Percentiles rank a stretch among this genome's conserved stretches.
These are phyloP conservation scores for Drosophila rubida DNA, from an alignment of 2,888 invertebrate species.

Conservation along the genomic window DNA sequence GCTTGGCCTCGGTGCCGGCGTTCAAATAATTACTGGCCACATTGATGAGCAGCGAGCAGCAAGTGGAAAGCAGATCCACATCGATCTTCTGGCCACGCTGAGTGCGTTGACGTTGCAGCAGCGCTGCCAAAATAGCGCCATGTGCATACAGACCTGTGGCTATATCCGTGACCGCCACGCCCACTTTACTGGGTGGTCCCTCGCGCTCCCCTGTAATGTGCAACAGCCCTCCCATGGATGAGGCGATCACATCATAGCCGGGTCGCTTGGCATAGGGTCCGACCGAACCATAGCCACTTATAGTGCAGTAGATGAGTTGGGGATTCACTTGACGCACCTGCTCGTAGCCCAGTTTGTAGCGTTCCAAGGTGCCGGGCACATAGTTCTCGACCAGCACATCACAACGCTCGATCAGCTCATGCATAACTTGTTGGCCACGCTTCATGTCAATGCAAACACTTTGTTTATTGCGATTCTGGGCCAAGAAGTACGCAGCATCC, in stretches of 20 bases:
- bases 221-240: conserved; percentile 95
- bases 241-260: conserved; percentile 98
- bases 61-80: conserved; percentile 96
- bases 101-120: conserved; percentile 91
- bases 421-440: conserved; percentile 88
- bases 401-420: conserved; percentile 90
- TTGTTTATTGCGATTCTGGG: conserved; percentile 97
- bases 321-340: conserved; percentile 90
- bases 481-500: conserved; percentile 92
- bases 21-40: conserved; percentile 96
- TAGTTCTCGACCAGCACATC: conserved; percentile 98
- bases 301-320: conserved; percentile 94
- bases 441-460: conserved; percentile 95
- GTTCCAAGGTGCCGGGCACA: conserved; percentile 94
- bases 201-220: conserved; percentile 94
- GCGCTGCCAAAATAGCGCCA: conserved; percentile 96
- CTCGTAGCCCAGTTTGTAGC: conserved; percentile 92
- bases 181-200: conserved; percentile 95
- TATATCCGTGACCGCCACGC: conserved; percentile 97
- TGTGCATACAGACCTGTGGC: conserved; percentile 97
- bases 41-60: conserved; percentile 95
- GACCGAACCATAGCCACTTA: conserved; percentile 95
- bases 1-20: conserved; percentile 90
- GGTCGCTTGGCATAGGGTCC: conserved; percentile 95
- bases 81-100: conserved; percentile 96